Base-by-base conservation (phyloP, 2,888 invertebrate genomes). In the Pollenia griseotomentosa region DNA sequence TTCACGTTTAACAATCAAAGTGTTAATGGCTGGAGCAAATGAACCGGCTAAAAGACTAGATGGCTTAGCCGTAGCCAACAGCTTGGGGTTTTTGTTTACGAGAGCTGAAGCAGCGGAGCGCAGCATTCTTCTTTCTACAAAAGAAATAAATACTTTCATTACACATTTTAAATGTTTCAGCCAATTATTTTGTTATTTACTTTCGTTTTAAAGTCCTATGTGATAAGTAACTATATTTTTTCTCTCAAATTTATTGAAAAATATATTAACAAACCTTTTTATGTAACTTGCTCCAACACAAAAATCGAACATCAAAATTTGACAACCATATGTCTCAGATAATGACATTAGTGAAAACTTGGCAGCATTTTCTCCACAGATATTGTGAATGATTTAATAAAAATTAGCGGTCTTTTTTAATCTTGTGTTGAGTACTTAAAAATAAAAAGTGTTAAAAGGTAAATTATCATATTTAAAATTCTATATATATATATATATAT, bases 21-120 rank as follows among this genome's bases (percentile, higher is more conserved):
- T 83, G 68, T 89, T 89, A 11, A 89, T 7, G 11, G 90, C 89
- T 70, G 90, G 88, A 14, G 87, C 88, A 63, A 89, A 86, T 33
- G 87, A 88, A 14, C 89, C 89, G 42, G 75, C 42, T 57, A 85
- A 44, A 9, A 87, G 48, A 42, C 61, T 79, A 0, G 84, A 86
- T 44, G 83, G 84, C 40, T 77, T 85, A 74, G 90, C 88, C 19
- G 84, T 83, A 51, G 88, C 85, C 80, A 89, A 86, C 75, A 90
- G 83, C 71, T 88, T 89, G 8, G 91, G 89, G 40, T 90, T 88
- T 88, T 90, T 90, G 88, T 90, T 90, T 88, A 91, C 88, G 23
- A 91, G 88, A 68, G 61, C 40, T 77, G 90, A 89, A 75, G 91
- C 88, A 86, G 90, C 91, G 70, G 92, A 91, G 75, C 92, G 92